Base-by-base conservation (phyloP, 2,797 vertebrate genomes). In the Meriones psammophilus region DNA sequence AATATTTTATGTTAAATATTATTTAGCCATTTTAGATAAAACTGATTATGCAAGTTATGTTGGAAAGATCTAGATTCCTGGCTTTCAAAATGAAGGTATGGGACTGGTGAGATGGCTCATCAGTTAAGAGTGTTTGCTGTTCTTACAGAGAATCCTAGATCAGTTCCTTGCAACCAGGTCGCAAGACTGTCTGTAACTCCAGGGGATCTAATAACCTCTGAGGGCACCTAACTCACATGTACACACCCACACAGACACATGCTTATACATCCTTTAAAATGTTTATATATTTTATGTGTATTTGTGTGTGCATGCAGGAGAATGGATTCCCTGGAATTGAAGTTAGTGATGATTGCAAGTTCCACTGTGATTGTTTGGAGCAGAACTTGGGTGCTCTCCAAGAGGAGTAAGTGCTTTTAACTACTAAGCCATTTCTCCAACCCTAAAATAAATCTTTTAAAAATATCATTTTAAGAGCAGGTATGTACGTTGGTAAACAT, bases 1-100 rank as follows among this genome's bases (percentile, higher is more conserved):
- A 93, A 50, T 68, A 71, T 78, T 17, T n/a, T 66, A 81, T 88
- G 9, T 66, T 94, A 79, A 89, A 79, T 71, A 79, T 42, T 71
- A 83, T 7, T 39, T 12, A 80, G 12, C 1, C 18, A 68, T 84
- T 89, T 95, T 68, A 81, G 54, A 36, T 83, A 77, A 6, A 89
- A 83, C 6, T 10, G 56, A 42, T 86, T 62, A 95, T 50, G 36
- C 36, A 74, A 36, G 14, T 30, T 87, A 76, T 26, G 4, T 60
- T 68, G 77, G 87, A 79, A 26, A 76, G 46, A 50, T 66, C 15
- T 54, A 84, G 17, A 79, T 78, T 89, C 90, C 77, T 73, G 36
- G 42, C 9, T 90, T 88, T 91, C 33, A 22, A 86, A 95, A 83
- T 42, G 42, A 42, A 96, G 46, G 62, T 30, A 7, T 15, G 0